These are phyloP conservation scores for Lineus longissimus DNA, from an alignment of 1,140 invertebrate species.

Conservation along the genomic window DNA sequence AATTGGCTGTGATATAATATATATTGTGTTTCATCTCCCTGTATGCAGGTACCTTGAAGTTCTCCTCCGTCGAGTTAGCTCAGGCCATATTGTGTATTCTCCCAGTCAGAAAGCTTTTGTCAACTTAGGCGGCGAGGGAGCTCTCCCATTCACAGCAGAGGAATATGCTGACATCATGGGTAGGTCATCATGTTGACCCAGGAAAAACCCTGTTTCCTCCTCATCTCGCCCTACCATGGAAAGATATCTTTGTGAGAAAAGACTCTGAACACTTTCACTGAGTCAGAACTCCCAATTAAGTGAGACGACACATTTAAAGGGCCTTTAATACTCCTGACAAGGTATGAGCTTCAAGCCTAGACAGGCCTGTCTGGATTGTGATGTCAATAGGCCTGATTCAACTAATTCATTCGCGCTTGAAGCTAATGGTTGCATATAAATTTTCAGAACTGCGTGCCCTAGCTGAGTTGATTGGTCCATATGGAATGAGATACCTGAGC, in stretches of 20 bases:
- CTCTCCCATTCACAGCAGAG: constrained; percentile 89
- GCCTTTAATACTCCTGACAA: too few relatives aligned
- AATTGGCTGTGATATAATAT: background rate
- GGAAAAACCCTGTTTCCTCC: background rate
- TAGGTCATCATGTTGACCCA: constrained; percentile 24
- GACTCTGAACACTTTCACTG: background rate
- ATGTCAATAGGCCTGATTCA: too few relatives aligned
- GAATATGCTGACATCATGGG: constrained; percentile 95
- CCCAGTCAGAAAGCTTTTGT: constrained; percentile 95
- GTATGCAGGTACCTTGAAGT: constrained; percentile 82
- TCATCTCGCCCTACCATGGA: background rate
- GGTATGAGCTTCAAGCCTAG: too few relatives aligned
- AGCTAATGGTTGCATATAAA: too few relatives aligned
- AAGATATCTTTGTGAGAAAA: background rate
- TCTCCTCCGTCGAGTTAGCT: constrained; percentile 81
- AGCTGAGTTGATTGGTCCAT: constrained; percentile 96
- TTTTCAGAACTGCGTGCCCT: constrained; percentile 80
- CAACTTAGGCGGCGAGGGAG: constrained; percentile 78
- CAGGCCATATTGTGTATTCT: constrained; percentile 92
- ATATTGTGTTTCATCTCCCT: background rate
- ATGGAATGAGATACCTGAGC: constrained; percentile 95
- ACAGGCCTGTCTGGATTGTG: too few relatives aligned
- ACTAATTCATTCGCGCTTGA: too few relatives aligned
- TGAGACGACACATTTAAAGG: background rate
- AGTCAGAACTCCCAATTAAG: background rate